phyloP scores from a whole-genome alignment of 2,888 invertebrate genomes.

The Sepioteuthis lessoniana region DNA sequence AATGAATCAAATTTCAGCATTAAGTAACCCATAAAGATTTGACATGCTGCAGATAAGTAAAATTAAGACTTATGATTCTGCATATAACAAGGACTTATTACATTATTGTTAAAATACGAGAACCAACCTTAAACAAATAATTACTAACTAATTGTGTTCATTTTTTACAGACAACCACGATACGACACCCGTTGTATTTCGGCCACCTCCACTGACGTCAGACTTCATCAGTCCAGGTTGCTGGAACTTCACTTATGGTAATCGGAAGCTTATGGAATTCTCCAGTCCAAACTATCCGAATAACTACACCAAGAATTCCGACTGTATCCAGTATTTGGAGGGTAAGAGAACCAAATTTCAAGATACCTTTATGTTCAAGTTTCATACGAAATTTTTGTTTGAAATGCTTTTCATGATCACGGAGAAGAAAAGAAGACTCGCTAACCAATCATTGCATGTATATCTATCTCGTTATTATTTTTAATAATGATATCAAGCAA shows the following conservation, averaged over 20 bases:
- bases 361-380: no score
- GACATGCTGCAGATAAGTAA: no score
- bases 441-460: no score
- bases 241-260: constrained; percentile 69
- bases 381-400: no score
- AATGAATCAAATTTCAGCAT: no score
- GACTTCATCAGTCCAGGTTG: constrained; percentile 63
- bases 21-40: no score
- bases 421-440: no score
- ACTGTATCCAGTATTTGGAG: constrained; percentile 68
- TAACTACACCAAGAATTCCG: constrained; percentile 67
- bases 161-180: constrained; percentile 14
- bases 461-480: no score
- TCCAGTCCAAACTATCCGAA: constrained; percentile 69
- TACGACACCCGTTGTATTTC: constrained; percentile 55
- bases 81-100: neutral
- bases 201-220: constrained; percentile 63
- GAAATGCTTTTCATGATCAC: no score
- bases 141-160: neutral
- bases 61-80: no score
- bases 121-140: no score
- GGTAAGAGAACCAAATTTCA: constrained; percentile 57
- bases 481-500: no score
- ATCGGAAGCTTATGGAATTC: constrained; percentile 66
- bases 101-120: neutral